phyloP scores from a whole-genome alignment of 2,113 vertebrate genomes.

The Cyprinodon tularosa region DNA sequence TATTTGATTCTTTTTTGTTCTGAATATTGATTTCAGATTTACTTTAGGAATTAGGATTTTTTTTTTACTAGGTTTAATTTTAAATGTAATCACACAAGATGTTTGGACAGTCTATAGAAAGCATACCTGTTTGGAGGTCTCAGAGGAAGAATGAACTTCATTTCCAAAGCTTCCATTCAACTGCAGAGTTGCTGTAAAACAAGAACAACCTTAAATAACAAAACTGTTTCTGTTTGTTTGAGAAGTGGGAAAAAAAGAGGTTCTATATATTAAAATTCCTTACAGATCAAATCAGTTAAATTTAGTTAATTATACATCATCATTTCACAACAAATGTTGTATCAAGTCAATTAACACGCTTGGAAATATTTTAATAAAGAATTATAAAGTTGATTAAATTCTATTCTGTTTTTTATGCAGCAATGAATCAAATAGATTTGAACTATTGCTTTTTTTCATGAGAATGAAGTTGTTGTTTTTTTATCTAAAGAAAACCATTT shows the following conservation, averaged over 20 bases:
- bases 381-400: background rate
- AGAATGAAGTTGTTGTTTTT: too few species aligned
- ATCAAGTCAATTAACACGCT: background rate
- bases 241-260: background rate
- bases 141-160: slow-evolving; percentile 86
- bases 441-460: too few species aligned
- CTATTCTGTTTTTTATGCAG: too few species aligned
- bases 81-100: slow-evolving; percentile 1
- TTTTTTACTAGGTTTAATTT: background rate
- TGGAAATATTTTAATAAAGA: background rate
- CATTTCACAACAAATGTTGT: background rate
- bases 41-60: background rate
- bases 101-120: slow-evolving; percentile 23
- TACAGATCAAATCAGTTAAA: background rate
- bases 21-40: background rate
- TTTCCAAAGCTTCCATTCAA: slow-evolving; percentile 87
- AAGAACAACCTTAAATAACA: slow-evolving; percentile 32
- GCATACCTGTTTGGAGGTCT: slow-evolving; percentile 90
- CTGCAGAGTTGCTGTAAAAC: slow-evolving; percentile 89
- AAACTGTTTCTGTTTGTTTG: background rate
- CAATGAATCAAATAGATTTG: too few species aligned
- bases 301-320: background rate
- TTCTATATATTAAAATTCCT: background rate
- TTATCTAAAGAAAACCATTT: too few species aligned
- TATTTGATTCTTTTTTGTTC: too few species aligned